Conservation (phyloP, 2,888 invertebrate genomes). For the Drosophila subquinaria region DNA sequence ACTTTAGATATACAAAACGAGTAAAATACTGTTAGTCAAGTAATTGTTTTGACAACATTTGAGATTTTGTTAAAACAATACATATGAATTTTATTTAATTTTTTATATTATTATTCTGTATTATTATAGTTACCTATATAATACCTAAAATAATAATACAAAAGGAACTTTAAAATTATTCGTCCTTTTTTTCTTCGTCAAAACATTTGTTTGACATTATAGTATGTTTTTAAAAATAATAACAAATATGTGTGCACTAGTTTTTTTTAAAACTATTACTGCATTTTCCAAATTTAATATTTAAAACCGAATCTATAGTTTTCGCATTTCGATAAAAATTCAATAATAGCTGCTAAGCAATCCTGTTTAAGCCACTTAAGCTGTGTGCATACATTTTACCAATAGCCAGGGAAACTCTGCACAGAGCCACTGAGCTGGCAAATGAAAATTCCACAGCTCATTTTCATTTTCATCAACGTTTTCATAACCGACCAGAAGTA, state of each 20-base stretch:
- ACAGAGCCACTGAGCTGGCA: slow-evolving; percentile 43
- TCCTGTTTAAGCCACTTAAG: slow-evolving; percentile 48
- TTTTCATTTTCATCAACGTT: slow-evolving; percentile 48
- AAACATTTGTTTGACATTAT: no score
- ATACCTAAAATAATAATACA: no score
- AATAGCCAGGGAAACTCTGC: slow-evolving; percentile 34
- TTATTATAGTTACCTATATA: no score
- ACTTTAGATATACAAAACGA: not conserved
- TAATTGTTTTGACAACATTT: not conserved
- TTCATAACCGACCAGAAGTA: slow-evolving; percentile 28
- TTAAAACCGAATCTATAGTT: not conserved
- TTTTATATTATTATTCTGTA: no score
- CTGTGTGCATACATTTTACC: slow-evolving; percentile 17
- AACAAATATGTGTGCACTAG: no score
- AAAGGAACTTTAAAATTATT: no score
- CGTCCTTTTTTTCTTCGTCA: no score
- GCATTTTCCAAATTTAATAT: no score
- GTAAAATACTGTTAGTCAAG: not conserved
- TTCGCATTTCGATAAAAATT: slow-evolving; percentile 29
- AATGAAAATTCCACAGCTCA: slow-evolving; percentile 54
- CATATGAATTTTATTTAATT: no score
- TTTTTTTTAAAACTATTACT: no score
- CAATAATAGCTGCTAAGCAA: slow-evolving; percentile 47
- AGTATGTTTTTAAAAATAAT: no score
- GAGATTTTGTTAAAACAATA: not conserved